Evolutionary conservation across 2,113 vertebrate genomes (phyloP), one percentile per base, ranked within the genome.

Genomic region (Indri indri): DNA sequence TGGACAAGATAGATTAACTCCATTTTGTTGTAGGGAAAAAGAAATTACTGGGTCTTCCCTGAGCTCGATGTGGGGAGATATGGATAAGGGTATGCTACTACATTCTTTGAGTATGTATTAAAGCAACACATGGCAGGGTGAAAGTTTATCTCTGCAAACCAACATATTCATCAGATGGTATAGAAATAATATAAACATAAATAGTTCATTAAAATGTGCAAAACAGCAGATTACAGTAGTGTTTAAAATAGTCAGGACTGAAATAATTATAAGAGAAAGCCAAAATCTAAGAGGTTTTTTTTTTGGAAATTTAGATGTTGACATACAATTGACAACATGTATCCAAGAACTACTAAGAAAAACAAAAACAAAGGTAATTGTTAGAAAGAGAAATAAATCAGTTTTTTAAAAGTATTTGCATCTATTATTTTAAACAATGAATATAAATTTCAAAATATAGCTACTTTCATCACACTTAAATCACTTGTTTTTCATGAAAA

Each of bases 371-470:
- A 34, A 83, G 3, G 3, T 2, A 23, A 25, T 34, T 61, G 1
- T 23, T 74, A 65, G 16, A 88, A 77, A 90, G 18, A 79, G 17
- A n/a, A 94, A 77, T 5, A 65, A 42, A 70, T 57, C 1, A 3
- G 6, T 0, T 10, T 18, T 71, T 96, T 94, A 25, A 70, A 47
- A 92, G 66, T 96, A 92, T 90, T 92, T 93, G 45, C 40, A 80
- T n/a, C 18, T 92, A 61, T 85, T 87, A 86, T 84, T 94, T 95
- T 92, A 93, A 81, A 73, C 4, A 96, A 65, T 79, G 97, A 96
- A 95, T 74, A 85, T 79, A 88, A 76, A 89, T 95, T 98, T 98
- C 76, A 97, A 98, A 98, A 97, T 93, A 92, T 32, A 95, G 92
- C 84, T 98, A 97, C 79, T 96, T 96, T 90, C 52, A 30, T 22